Base-by-base conservation (phyloP, 1,140 invertebrate species). In the Drosophila aff. region DNA sequence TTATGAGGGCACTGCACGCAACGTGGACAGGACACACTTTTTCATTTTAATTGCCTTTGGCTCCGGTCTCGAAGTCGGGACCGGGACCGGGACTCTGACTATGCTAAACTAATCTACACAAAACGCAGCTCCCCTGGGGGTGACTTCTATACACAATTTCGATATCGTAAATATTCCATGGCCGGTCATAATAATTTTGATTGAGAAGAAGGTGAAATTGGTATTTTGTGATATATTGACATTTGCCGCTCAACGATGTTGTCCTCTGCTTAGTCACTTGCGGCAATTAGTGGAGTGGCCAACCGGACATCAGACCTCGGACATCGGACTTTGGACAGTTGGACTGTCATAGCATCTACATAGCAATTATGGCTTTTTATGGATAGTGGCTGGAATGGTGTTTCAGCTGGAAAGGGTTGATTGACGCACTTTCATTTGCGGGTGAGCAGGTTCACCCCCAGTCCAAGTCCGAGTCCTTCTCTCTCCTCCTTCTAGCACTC, bases 111-210 rank as follows among this genome's bases (percentile, higher is more conserved):
- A 87, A 89, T 87, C 81, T 87, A 87, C 81, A 87, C 84, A 84
- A 87, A 87, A 87, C 85, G 84, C 81, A 69, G 66, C 77, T 84
- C 85, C 84, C 84, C 50, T 9, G 77, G 76, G 85, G 85, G 81
- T 66, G 65, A 46, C 79, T 41, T 41, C 52, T 46, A 60, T 52
- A 50, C 46, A 21, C 43, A n/a, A 11, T 49, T 49, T 66, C 63
- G 40, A 66, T 66, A 66, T 58, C 38, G 46, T 26, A 13, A 21
- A 43, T 60, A 64, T 82, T 44, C 67, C 49, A 75, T 67, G 71
- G 71, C 65, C 82, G 86, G 87, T 84, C 89, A 91, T 91, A 91
- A 91, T 91, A 87, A 91, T 87, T 91, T 91, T 91, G 87, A 91
- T 91, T 91, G 87, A 91, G 87, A 78, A 86, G 59, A 75, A 87